Percentiles rank a stretch among this genome's conserved stretches.
These are phyloP conservation scores for Sipha maydis DNA, from an alignment of 2,888 invertebrate species.

Conservation along the genomic window DNA sequence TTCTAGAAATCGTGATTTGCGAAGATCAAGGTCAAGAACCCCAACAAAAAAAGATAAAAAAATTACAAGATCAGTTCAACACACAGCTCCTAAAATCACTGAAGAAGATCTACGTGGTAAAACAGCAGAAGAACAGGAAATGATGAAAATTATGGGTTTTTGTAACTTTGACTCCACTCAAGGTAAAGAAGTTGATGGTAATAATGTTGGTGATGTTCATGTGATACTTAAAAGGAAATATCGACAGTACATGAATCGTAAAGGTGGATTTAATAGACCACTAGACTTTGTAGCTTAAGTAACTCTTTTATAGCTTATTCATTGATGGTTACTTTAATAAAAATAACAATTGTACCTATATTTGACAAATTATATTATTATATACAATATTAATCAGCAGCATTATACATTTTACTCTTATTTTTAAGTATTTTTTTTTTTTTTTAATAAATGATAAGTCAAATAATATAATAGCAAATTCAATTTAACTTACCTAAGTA, in stretches of 20 bases:
- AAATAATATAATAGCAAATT: neutral
- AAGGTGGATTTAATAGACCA: conserved; percentile 98
- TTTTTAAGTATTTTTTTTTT: too few species aligned
- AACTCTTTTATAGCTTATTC: neutral
- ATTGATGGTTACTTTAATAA: neutral
- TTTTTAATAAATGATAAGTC: neutral
- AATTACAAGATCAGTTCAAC: conserved; percentile 30
- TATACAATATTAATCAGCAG: too few species aligned
- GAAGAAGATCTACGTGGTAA: conserved; percentile 92
- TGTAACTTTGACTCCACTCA: conserved; percentile 95
- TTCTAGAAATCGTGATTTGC: conserved; percentile 61
- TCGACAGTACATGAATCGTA: conserved; percentile 99
- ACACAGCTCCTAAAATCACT: conserved; percentile 67
- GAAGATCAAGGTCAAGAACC: conserved; percentile 61
- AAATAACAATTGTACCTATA: neutral
- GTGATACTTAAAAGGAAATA: conserved; percentile 96
- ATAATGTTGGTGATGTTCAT: conserved; percentile 93
- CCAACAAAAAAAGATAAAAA: conserved; percentile 43
- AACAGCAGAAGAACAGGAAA: conserved; percentile 89
- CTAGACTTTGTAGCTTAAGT: conserved; percentile 91
- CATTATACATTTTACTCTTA: too few species aligned
- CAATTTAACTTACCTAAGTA: neutral
- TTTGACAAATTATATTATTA: neutral
- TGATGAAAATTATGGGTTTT: conserved; percentile 97
- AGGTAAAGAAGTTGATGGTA: conserved; percentile 93